phyloP scores from a whole-genome alignment of 2,888 invertebrate genomes.

The Clepsis dumicolana region DNA sequence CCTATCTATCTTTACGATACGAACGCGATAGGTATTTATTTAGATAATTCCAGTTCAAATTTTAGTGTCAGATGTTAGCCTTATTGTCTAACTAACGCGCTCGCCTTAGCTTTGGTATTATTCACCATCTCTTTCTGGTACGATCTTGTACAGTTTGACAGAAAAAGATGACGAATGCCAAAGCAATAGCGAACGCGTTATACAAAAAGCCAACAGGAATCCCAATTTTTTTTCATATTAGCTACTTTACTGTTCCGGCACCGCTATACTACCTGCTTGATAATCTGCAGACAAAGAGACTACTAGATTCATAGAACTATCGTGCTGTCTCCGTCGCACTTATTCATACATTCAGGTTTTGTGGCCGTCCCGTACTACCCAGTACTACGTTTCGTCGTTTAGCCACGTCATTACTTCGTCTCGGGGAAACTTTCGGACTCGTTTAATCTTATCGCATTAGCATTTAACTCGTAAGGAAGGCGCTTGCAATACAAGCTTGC shows the following conservation, averaged over 20 bases:
- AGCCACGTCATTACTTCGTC: neutral
- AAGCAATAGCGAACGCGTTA: too few relatives aligned
- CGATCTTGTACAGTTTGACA: too few relatives aligned
- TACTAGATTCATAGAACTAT: neutral
- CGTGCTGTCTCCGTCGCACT: neutral
- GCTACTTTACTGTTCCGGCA: neutral
- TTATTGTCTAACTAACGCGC: too few relatives aligned
- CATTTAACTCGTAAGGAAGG: neutral
- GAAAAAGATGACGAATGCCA: too few relatives aligned
- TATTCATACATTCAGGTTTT: neutral
- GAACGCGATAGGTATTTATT: too few relatives aligned
- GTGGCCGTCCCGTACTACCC: neutral
- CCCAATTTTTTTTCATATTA: too few relatives aligned
- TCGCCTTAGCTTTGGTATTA: too few relatives aligned
- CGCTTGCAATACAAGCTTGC: neutral
- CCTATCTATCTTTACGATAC: too few relatives aligned
- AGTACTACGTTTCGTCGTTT: neutral
- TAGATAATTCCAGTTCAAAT: too few relatives aligned
- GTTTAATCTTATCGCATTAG: neutral
- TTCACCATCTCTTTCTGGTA: too few relatives aligned
- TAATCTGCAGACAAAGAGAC: neutral
- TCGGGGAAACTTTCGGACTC: neutral
- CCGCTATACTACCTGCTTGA: neutral
- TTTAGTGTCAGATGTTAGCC: too few relatives aligned
- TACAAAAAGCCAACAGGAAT: too few relatives aligned